These are phyloP conservation scores for Euleptes europaea DNA, from an alignment of 2,113 vertebrate species.

Conservation along the genomic window DNA sequence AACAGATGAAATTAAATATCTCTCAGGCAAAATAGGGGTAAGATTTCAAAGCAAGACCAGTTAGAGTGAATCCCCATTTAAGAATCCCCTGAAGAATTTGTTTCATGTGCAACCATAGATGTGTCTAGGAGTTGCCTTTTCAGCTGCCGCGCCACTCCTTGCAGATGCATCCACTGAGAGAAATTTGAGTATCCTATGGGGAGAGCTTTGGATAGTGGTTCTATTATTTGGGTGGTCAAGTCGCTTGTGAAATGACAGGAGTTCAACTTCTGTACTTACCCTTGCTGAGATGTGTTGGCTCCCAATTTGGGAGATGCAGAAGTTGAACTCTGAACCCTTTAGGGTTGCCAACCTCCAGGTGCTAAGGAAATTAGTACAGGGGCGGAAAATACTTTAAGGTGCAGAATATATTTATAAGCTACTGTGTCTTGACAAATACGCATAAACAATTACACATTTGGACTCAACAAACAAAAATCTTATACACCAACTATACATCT, in stretches of 20 bases:
- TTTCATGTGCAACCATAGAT: not conserved
- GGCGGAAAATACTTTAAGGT: too few relatives aligned
- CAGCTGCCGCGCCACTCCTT: slow-evolving; percentile 12
- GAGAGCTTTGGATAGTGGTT: not conserved
- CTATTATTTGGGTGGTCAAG: not conserved
- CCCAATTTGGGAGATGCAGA: not conserved
- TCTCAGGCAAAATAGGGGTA: slow-evolving; percentile 49
- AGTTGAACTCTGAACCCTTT: not conserved
- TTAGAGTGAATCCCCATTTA: slow-evolving; percentile 47
- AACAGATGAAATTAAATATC: slow-evolving; percentile 59
- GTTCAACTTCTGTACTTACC: too few relatives aligned
- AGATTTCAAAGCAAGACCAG: slow-evolving; percentile 61
- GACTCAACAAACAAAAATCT: too few relatives aligned
- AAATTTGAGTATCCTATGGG: not conserved
- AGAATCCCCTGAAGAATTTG: not conserved
- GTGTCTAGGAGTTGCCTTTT: slow-evolving; percentile 6
- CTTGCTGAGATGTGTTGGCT: too few relatives aligned
- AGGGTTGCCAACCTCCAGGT: too few relatives aligned
- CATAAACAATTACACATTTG: too few relatives aligned
- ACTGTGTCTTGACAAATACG: too few relatives aligned
- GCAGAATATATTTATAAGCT: too few relatives aligned
- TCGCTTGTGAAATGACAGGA: too few relatives aligned
- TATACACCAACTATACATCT: too few relatives aligned
- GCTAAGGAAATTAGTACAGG: too few relatives aligned
- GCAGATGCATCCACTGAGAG: not conserved